Percentiles rank a stretch among this genome's conserved stretches.
phyloP scores from a whole-genome alignment of 92 coral and sea anemone genomes.

The Epizoanthus ramosus region DNA sequence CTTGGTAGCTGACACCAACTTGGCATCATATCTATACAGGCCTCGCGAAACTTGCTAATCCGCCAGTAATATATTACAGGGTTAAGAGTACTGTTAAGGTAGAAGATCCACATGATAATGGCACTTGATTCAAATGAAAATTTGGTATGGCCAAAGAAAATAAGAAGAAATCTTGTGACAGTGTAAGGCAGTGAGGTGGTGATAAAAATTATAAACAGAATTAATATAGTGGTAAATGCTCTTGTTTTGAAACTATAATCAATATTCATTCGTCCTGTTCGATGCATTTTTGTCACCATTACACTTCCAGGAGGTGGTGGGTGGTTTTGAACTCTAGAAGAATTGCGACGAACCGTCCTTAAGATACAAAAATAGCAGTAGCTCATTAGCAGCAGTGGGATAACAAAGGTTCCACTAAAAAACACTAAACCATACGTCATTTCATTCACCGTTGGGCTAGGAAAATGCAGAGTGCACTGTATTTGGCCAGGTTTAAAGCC shows the following conservation, averaged over 20 bases:
- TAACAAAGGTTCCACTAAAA: slow-evolving; percentile 61
- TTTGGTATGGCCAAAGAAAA: slow-evolving; percentile 60
- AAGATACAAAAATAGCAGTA: slow-evolving; percentile 84
- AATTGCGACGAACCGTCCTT: slow-evolving; percentile 89
- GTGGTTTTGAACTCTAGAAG: slow-evolving; percentile 88
- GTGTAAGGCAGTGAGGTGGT: slow-evolving; percentile 80
- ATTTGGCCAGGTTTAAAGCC: slow-evolving; percentile 73
- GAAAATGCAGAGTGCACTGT: slow-evolving; percentile 76
- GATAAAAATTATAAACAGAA: slow-evolving; percentile 80
- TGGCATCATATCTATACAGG: slow-evolving; percentile 93
- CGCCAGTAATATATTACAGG: slow-evolving; percentile 92
- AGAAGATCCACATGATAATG: slow-evolving; percentile 74
- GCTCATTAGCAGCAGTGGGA: slow-evolving; percentile 80
- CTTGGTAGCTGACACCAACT: slow-evolving; percentile 90
- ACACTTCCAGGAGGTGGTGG: slow-evolving; percentile 83
- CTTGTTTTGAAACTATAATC: slow-evolving; percentile 97
- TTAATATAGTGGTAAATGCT: slow-evolving; percentile 93
- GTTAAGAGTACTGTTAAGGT: slow-evolving; percentile 86
- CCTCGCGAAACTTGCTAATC: slow-evolving; percentile 93
- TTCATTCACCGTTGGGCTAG: slow-evolving; percentile 46
- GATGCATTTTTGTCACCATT: slow-evolving; percentile 87
- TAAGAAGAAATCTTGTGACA: slow-evolving; percentile 59
- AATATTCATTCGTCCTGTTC: slow-evolving; percentile 94
- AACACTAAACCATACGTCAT: slow-evolving; percentile 81
- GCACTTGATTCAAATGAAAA: slow-evolving; percentile 59